These are phyloP conservation scores for Aegypius monachus DNA, from an alignment of 2,113 vertebrate genomes.

Conservation along the genomic window DNA sequence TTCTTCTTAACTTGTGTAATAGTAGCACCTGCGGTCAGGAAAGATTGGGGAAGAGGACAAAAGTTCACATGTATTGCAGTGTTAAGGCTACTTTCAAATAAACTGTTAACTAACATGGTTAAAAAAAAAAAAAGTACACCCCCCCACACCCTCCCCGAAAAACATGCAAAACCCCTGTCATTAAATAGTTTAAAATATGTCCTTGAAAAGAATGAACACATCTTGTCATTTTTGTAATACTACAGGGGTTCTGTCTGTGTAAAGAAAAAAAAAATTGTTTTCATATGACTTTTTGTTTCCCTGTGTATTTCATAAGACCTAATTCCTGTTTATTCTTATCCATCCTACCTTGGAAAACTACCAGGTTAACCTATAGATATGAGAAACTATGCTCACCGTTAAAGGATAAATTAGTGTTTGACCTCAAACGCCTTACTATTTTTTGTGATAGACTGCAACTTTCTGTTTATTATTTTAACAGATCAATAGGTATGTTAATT, in stretches of 20 bases:
- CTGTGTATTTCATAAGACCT: not conserved
- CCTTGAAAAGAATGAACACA: not conserved
- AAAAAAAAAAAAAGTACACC: no score
- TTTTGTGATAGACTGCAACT: not conserved
- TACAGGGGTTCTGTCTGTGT: not conserved
- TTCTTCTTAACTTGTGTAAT: not conserved
- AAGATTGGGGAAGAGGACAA: not conserved
- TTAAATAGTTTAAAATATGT: not conserved
- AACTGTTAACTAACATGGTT: not conserved
- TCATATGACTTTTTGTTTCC: not conserved
- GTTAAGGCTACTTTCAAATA: not conserved
- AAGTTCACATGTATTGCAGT: not conserved
- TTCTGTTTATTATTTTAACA: constrained; percentile 65
- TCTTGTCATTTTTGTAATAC: not conserved
- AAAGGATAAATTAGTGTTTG: not conserved
- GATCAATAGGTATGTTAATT: constrained; percentile 62
- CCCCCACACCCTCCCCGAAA: no score
- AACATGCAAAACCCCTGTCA: not conserved
- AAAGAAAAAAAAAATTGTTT: not conserved
- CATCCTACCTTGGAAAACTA: not conserved
- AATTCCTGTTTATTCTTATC: not conserved
- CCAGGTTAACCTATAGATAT: not conserved
- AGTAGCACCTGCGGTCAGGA: not conserved
- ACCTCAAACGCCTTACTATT: not conserved
- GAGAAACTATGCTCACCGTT: not conserved